Evolutionary conservation across 1,140 invertebrate species (phyloP), one percentile per base, ranked within the genome.

Genomic region (Chironomus striatipennis): DNA sequence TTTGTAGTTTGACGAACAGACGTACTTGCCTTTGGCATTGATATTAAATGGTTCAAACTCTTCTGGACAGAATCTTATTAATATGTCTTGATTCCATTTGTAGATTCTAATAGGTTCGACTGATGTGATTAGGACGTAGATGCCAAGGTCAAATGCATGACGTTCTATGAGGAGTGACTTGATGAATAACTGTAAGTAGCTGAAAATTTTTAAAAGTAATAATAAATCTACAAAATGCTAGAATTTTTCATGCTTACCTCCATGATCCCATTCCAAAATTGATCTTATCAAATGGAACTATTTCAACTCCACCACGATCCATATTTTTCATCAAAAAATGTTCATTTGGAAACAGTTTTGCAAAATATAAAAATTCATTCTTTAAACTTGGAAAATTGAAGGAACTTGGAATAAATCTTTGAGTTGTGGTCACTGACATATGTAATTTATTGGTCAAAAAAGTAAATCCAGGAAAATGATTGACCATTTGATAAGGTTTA

Each of bases 281-380:
- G 15, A 57, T n/a, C 5, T 57, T 15, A 0, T 57, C 47, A 57
- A 57, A 57, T 4, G 47, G 12, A 57, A 57, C 10, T n/a, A 57
- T n/a, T 15, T 57, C 47, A 57, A 57, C 4, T 57, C 47, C 47
- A 57, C 47, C 47, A n/a, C n/a, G 9, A 57, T 57, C 47, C 47
- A 57, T 57, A 57, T 57, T 57, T 15, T 57, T 57, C 0, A 57
- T 10, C 5, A 57, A 5, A 57, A 57, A 57, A n/a, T 57, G 12
- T 15, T 7, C 12, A 1, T 12, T 57, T 15, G 47, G 47, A 57
- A 57, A 57, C 1, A 57, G 0, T 57, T 57, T 57, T 15, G 47
- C 47, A 57, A 12, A 57, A 57, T 57, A 57, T n/a, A 57, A n/a
- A 57, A 57, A 57, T 57, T 57, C 47, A 57, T 57, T 57, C n/a